These are phyloP conservation scores for Pachyramphus minor DNA, from an alignment of 2,113 vertebrate genomes.

Conservation along the genomic window DNA sequence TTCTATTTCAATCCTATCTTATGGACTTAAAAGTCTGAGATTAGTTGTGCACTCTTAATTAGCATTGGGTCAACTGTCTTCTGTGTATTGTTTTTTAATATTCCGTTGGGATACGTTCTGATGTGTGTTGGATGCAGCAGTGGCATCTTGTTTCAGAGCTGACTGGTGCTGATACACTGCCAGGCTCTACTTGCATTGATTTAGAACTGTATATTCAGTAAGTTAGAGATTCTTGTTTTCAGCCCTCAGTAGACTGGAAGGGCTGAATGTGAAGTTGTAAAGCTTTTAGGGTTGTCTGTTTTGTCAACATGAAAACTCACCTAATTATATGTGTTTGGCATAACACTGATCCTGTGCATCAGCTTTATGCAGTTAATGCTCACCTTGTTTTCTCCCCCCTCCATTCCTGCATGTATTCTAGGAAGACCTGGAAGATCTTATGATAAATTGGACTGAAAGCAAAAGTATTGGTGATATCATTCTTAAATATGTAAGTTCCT, in stretches of 20 bases:
- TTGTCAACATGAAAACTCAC: background rate
- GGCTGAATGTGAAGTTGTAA: background rate
- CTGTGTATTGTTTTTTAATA: background rate
- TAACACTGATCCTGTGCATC: background rate
- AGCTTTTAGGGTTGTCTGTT: background rate
- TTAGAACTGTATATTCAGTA: background rate
- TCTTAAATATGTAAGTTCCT: conserved; percentile 90
- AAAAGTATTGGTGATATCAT: conserved; percentile 91
- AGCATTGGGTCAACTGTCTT: background rate
- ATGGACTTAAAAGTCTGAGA: background rate
- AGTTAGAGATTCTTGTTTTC: background rate
- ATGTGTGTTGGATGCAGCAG: background rate
- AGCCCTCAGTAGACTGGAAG: background rate
- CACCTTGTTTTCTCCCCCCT: background rate
- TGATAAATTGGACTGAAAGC: conserved; percentile 92
- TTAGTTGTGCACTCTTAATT: background rate
- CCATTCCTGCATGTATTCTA: conserved; percentile 46
- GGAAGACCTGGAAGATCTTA: conserved; percentile 91
- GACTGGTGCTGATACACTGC: background rate
- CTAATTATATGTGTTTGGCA: background rate
- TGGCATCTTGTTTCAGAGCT: background rate
- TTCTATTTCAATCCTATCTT: background rate
- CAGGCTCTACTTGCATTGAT: background rate
- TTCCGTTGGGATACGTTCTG: background rate
- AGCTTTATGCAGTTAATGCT: background rate